Evolutionary conservation across 2,113 vertebrate species (phyloP).

Genomic region (Sylvia atricapilla): DNA sequence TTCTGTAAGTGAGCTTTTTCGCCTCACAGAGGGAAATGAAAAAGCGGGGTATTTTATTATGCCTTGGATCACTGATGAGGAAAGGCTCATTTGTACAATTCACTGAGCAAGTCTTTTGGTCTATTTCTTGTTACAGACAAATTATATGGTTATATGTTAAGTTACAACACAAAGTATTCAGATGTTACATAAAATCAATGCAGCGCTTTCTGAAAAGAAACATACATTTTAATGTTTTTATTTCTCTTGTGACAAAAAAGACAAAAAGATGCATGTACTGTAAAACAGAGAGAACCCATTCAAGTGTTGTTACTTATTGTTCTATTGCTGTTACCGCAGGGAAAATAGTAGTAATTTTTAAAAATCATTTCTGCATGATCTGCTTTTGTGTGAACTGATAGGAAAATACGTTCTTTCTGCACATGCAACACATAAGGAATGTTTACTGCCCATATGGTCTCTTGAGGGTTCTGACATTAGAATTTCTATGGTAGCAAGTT

Average conservation of each 20-base stretch:
- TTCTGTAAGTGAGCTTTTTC: background rate
- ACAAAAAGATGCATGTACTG: background rate
- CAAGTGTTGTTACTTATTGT: background rate
- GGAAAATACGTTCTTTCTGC: background rate
- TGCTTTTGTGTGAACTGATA: background rate
- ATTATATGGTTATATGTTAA: constrained; percentile 18
- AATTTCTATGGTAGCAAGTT: background rate
- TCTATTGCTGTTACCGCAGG: background rate
- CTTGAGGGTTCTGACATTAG: background rate
- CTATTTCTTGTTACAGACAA: constrained; percentile 2
- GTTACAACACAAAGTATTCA: background rate
- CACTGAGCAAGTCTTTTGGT: constrained; percentile 43
- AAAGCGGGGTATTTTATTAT: background rate
- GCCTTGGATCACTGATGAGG: constrained; percentile 33
- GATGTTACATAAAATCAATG: constrained; percentile 19
- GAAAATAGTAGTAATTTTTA: constrained; percentile 5
- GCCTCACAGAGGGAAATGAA: constrained; percentile 10
- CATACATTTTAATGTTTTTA: background rate
- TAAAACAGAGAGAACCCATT: constrained; percentile 2
- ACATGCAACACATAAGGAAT: background rate
- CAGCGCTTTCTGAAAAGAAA: background rate
- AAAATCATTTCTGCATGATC: constrained; percentile 14
- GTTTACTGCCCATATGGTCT: background rate
- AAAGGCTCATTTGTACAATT: constrained; percentile 45
- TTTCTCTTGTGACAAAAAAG: constrained; percentile 4